A percentile compares a stretch with the other conserved stretches of the same genome.
Conservation (phyloP, 2,113 vertebrate species). For the Athene cunicularia region DNA sequence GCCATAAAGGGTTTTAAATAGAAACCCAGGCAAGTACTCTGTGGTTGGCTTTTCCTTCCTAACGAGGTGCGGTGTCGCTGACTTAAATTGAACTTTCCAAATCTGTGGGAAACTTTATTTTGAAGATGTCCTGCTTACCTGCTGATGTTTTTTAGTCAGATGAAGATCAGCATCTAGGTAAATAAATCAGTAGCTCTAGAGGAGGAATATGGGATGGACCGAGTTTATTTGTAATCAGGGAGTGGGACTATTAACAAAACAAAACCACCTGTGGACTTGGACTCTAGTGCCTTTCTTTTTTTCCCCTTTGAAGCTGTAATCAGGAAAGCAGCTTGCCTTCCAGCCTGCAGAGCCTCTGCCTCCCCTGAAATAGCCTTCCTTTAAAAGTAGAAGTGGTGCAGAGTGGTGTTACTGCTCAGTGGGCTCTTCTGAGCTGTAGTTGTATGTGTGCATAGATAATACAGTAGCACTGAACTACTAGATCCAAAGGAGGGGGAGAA, state of each 20-base stretch:
- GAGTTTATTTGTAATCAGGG: background rate
- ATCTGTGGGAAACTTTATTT: background rate
- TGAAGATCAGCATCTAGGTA: background rate
- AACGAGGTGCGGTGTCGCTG: background rate
- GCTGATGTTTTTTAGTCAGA: background rate
- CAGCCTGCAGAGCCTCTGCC: background rate
- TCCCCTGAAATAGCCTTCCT: background rate
- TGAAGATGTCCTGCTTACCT: background rate
- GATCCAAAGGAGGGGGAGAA: background rate
- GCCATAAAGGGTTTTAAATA: conserved; percentile 41
- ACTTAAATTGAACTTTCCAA: background rate
- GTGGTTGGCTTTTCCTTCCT: conserved; percentile 35
- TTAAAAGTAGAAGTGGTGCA: background rate
- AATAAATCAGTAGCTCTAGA: background rate
- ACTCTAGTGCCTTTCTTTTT: background rate
- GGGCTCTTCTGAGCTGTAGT: background rate
- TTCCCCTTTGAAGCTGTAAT: background rate
- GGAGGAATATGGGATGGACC: background rate
- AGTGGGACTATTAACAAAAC: background rate
- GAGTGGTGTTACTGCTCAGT: background rate
- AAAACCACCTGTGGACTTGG: background rate
- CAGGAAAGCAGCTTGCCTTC: background rate
- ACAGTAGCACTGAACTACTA: background rate
- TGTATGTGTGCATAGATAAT: background rate
- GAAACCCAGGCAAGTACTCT: background rate